phyloP scores from a whole-genome alignment of 2,113 vertebrate species.

The Gracilinanus agilis region DNA sequence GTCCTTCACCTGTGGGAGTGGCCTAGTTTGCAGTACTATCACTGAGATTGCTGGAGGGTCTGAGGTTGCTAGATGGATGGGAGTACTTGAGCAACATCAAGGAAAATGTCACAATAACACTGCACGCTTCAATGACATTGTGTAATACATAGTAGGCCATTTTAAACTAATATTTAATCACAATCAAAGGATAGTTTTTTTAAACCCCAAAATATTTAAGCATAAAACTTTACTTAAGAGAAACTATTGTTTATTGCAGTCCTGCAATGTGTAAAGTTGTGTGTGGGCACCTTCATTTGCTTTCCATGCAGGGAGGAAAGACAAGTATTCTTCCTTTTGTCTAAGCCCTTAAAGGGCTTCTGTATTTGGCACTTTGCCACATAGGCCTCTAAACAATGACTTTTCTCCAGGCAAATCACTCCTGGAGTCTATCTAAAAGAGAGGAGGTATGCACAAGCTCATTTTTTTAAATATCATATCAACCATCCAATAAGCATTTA shows the following conservation, averaged over 20 bases:
- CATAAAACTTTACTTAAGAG: neutral
- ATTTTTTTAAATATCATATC: neutral
- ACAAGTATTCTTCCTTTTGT: neutral
- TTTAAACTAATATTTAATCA: neutral
- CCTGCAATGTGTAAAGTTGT: neutral
- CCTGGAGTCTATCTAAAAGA: neutral
- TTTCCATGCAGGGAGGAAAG: neutral
- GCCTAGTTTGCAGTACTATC: neutral
- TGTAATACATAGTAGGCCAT: neutral
- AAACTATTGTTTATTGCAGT: neutral
- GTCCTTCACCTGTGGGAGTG: neutral
- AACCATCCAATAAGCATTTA: neutral
- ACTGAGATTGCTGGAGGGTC: neutral
- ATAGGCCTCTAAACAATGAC: neutral
- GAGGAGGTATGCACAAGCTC: neutral
- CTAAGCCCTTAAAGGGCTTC: neutral
- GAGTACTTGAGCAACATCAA: neutral
- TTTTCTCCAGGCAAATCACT: neutral
- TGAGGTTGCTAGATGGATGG: neutral
- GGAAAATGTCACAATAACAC: neutral
- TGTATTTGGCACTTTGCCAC: neutral
- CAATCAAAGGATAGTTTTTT: neutral
- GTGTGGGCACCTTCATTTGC: neutral
- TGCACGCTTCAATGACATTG: neutral
- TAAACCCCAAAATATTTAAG: neutral